phyloP scores from a whole-genome alignment of 2,797 vertebrate species.

The Benthosema pterotum region DNA sequence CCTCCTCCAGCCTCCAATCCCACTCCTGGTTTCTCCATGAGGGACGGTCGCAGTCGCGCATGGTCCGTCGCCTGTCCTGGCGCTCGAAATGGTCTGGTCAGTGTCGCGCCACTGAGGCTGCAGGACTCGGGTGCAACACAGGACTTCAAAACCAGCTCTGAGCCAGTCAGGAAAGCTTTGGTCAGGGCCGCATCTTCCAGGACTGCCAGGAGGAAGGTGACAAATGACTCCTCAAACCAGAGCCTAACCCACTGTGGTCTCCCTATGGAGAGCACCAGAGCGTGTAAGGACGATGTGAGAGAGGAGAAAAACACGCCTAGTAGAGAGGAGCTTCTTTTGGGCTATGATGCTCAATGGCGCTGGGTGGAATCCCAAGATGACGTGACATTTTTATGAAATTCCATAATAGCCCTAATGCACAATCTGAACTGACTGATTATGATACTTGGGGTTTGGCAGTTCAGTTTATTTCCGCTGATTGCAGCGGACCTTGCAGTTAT shows the following conservation, averaged over 20 bases:
- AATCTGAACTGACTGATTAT: constrained; percentile 2
- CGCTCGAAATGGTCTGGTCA: constrained; percentile 15
- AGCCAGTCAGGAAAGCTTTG: constrained; percentile 49
- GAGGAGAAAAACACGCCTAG: constrained; percentile 58
- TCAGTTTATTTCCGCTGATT: not conserved
- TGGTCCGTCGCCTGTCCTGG: constrained; percentile 37
- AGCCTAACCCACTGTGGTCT: constrained; percentile 31
- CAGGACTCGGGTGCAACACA: not conserved
- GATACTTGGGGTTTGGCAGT: constrained; percentile 12
- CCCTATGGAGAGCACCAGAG: constrained; percentile 30
- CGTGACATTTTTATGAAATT: constrained; percentile 86
- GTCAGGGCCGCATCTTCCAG: constrained; percentile 40
- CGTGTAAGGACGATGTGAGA: constrained; percentile 37
- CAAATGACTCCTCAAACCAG: constrained; percentile 22
- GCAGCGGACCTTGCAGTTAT: not conserved
- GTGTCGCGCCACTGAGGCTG: constrained; percentile 7
- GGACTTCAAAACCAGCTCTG: constrained; percentile 4
- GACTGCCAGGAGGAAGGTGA: constrained; percentile 22
- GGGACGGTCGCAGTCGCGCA: not conserved
- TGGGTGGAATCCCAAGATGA: constrained; percentile 93
- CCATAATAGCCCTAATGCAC: not conserved
- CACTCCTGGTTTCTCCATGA: constrained; percentile 20
- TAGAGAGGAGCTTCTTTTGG: constrained; percentile 64
- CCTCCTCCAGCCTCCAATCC: constrained; percentile 57
- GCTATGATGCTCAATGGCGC: constrained; percentile 87